Percentiles rank a stretch among this genome's conserved stretches.
phyloP scores from a whole-genome alignment of 2,888 invertebrate genomes.

The Stramonita haemastoma region DNA sequence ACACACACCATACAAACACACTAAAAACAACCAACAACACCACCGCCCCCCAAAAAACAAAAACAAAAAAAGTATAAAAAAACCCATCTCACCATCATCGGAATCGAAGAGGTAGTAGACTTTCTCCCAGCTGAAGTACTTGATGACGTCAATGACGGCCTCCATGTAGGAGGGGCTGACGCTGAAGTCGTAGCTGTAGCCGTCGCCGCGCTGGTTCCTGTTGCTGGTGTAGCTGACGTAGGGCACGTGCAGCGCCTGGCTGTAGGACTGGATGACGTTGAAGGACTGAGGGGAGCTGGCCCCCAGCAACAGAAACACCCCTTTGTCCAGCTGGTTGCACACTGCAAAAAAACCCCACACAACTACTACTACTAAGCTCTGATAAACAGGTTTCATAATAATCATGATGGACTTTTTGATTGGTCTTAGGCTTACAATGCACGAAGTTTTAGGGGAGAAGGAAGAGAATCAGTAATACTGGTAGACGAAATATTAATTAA shows the following conservation, averaged over 20 bases:
- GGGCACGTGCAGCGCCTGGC: slow-evolving; percentile 69
- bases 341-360: no score
- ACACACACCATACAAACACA: no score
- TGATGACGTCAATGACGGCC: slow-evolving; percentile 95
- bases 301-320: slow-evolving; percentile 68
- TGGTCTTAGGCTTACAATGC: no score
- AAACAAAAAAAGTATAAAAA: no score
- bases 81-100: slow-evolving; percentile 86
- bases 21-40: neutral
- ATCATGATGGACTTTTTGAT: no score
- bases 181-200: slow-evolving; percentile 71
- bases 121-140: slow-evolving; percentile 92
- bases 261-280: slow-evolving; percentile 70
- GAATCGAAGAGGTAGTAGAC: slow-evolving; percentile 94
- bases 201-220: slow-evolving; percentile 57
- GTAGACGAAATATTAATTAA: no score
- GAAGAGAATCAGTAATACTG: no score
- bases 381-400: no score
- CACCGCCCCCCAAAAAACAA: no score
- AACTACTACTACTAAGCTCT: no score
- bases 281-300: slow-evolving; percentile 63
- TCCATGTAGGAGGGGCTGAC: slow-evolving; percentile 97
- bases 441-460: no score
- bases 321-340: slow-evolving; percentile 65
- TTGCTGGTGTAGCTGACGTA: slow-evolving; percentile 66